A percentile compares a stretch with the other conserved stretches of the same genome.
Conservation (phyloP, 2,888 invertebrate genomes). For the Eristalis intricaria region DNA sequence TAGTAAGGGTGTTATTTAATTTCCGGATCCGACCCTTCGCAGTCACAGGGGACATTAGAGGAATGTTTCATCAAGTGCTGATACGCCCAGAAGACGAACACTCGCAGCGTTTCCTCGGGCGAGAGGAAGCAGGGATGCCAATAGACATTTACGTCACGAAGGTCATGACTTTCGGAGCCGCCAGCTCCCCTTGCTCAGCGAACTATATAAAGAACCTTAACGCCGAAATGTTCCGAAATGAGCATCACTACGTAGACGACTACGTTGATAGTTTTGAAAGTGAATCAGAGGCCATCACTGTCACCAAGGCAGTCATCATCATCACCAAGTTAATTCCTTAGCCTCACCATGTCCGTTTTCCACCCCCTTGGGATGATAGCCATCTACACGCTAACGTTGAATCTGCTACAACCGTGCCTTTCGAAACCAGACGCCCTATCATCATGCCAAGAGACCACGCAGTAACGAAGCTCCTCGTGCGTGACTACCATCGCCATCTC, state of each 20-base stretch:
- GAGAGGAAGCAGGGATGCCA: constrained; percentile 32
- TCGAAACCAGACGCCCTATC: constrained; percentile 1
- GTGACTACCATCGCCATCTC: constrained; percentile 7
- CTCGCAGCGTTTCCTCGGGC: constrained; percentile 34
- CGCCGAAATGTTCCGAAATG: constrained; percentile 22
- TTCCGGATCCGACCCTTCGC: constrained; percentile 76
- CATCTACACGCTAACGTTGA: neutral
- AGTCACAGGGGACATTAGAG: constrained; percentile 73
- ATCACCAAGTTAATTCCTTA: constrained; percentile 42
- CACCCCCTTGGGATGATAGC: no score
- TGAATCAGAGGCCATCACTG: constrained; percentile 75
- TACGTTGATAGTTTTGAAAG: constrained; percentile 64
- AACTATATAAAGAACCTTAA: constrained; percentile 61
- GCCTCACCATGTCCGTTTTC: constrained; percentile 45
- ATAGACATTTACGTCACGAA: constrained; percentile 58
- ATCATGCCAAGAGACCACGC: no score
- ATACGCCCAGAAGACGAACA: constrained; percentile 63
- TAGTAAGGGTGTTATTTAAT: constrained; percentile 76
- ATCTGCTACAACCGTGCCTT: constrained; percentile 5
- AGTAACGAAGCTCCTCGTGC: constrained; percentile 5
- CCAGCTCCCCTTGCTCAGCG: constrained; percentile 56
- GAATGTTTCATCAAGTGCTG: constrained; percentile 51
- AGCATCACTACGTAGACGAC: constrained; percentile 31
- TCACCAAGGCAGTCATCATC: constrained; percentile 38
- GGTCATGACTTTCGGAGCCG: constrained; percentile 67